Base-by-base conservation (phyloP, 92 coral and sea anemone species). In the Plumapathes pennacea region DNA sequence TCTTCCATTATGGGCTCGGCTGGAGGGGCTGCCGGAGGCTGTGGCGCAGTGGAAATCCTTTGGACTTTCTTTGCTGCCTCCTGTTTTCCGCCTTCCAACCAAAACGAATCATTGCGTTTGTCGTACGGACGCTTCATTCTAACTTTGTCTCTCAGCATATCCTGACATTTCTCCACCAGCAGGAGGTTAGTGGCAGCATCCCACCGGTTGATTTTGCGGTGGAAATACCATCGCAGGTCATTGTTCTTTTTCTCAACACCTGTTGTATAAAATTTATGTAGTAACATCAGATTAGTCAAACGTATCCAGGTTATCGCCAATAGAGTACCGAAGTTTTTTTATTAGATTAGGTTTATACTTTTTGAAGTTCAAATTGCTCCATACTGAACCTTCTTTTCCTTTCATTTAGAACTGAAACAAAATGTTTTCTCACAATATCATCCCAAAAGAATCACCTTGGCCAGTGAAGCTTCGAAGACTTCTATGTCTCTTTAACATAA, bases 381-480 rank as follows among this genome's bases (percentile, higher is more conserved):
- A n/a, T n/a, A n/a, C n/a, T n/a, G n/a, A n/a, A n/a, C n/a, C n/a
- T n/a, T n/a, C n/a, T n/a, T n/a, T n/a, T n/a, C n/a, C n/a, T n/a
- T n/a, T n/a, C n/a, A n/a, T n/a, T n/a, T n/a, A n/a, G n/a, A n/a
- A n/a, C n/a, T n/a, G n/a, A n/a, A n/a, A 50, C 28, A 50, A 15
- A 13, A 13, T 39, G 57, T 11, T 28, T 27, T 50, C 27, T 27
- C 9, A 50, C 23, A 15, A 50, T 22, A 10, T 22, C 0, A 12
- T 15, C 20, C 32, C 32, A 26, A 26, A 50, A 25, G 45, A 22
- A 50, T 36, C 27, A 71, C 78, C 78, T 38, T 71, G 69, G 27
- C 82, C 75, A 64, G 60, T 60, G 46, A 65, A 75, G 9, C 25
- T 37, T 33, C 59, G 46, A 4, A 76, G 46, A 56, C 63, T 65